Conservation (phyloP, 2,113 vertebrate genomes). For the Prolemur simus region DNA sequence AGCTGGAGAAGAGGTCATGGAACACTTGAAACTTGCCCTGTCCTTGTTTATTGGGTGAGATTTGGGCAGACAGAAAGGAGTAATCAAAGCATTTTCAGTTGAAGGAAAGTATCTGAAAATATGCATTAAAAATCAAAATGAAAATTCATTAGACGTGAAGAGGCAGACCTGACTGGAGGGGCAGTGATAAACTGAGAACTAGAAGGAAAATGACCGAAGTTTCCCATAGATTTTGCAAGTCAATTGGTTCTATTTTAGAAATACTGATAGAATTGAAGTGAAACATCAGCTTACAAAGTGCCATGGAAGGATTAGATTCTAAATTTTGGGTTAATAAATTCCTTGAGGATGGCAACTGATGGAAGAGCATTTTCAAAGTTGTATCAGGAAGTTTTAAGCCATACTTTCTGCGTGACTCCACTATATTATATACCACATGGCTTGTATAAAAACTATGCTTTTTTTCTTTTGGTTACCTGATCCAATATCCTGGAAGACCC, state of each 20-base stretch:
- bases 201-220: background rate
- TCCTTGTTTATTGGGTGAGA: background rate
- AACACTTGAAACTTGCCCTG: background rate
- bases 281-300: background rate
- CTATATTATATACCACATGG: background rate
- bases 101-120: background rate
- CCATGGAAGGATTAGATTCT: background rate
- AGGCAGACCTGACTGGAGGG: background rate
- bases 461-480: background rate
- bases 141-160: background rate
- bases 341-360: background rate
- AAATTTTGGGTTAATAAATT: background rate
- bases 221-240: background rate
- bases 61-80: background rate
- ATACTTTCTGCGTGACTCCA: background rate
- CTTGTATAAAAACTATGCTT: fast-evolving
- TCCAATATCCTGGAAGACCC: background rate
- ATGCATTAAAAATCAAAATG: background rate
- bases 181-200: background rate
- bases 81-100: background rate
- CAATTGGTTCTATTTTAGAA: background rate
- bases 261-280: background rate
- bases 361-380: background rate
- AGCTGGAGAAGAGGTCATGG: background rate
- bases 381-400: background rate